Conservation (phyloP, 2,113 vertebrate species). For the Mormoops blainvillei region DNA sequence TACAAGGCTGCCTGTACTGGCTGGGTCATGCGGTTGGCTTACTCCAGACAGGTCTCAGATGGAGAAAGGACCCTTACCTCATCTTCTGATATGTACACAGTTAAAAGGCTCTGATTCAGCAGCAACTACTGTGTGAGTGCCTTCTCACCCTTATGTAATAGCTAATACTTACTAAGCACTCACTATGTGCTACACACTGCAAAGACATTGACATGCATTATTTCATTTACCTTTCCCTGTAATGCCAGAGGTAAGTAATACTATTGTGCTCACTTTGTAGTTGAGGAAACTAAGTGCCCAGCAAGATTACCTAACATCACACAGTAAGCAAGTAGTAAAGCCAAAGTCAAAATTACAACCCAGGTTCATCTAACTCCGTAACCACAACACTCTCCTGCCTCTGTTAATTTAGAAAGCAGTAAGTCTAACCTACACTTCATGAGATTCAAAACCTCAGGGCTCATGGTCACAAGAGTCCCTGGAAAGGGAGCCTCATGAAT, state of each 20-base stretch:
- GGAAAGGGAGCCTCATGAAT: neutral
- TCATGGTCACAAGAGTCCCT: neutral
- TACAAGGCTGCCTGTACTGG: neutral
- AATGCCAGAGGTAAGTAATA: neutral
- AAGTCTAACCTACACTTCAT: neutral
- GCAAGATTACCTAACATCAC: neutral
- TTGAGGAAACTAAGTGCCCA: conserved; percentile 16
- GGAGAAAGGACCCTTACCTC: neutral
- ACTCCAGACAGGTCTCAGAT: neutral
- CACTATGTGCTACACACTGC: neutral
- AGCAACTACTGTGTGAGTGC: neutral
- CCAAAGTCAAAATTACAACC: conserved; percentile 22
- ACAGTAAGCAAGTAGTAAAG: neutral
- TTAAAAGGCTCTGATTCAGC: neutral
- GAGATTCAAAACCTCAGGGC: conserved; percentile 10
- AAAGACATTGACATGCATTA: neutral
- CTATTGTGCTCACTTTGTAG: neutral
- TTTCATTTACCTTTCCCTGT: neutral
- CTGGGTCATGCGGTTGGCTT: neutral
- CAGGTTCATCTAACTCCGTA: neutral
- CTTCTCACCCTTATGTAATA: neutral
- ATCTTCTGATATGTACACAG: neutral
- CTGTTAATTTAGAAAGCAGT: neutral
- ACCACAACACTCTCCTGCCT: neutral
- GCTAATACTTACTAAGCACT: neutral